These are phyloP conservation scores for Papilio xuthus DNA, from an alignment of 1,140 invertebrate genomes.

Conservation along the genomic window DNA sequence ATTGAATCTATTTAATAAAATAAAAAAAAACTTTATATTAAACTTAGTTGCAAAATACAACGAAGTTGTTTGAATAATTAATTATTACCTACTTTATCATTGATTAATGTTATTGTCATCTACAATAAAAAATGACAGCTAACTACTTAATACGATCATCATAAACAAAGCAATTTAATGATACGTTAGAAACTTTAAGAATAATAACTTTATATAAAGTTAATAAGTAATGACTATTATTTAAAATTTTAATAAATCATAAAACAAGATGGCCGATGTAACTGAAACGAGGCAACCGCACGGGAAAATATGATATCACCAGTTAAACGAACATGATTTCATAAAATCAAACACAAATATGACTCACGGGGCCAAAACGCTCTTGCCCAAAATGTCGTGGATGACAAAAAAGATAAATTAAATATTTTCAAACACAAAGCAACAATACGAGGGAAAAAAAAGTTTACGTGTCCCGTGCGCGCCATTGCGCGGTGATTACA, in stretches of 20 bases:
- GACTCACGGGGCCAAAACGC: conserved; percentile 48
- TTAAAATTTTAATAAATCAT: conserved; percentile 15
- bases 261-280: conserved; percentile 10
- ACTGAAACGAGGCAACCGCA: conserved; percentile 30
- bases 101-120: neutral
- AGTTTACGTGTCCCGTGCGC: conserved; percentile 70
- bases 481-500: conserved; percentile 69
- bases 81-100: neutral
- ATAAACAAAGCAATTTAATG: neutral
- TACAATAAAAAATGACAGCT: neutral
- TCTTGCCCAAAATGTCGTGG: conserved; percentile 52
- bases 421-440: conserved; percentile 69
- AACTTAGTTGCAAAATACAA: neutral
- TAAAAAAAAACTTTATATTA: neutral
- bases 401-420: conserved; percentile 71
- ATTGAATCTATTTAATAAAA: neutral
- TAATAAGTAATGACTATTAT: conserved; percentile 19
- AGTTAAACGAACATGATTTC: conserved; percentile 52
- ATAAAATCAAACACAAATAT: conserved; percentile 60
- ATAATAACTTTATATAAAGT: conserved; percentile 1
- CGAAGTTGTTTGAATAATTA: neutral
- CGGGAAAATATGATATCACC: conserved; percentile 44
- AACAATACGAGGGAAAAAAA: conserved; percentile 69
- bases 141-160: neutral
- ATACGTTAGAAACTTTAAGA: neutral